phyloP scores from a whole-genome alignment of 2,113 vertebrate species.

The Chrysochloris asiatica region DNA sequence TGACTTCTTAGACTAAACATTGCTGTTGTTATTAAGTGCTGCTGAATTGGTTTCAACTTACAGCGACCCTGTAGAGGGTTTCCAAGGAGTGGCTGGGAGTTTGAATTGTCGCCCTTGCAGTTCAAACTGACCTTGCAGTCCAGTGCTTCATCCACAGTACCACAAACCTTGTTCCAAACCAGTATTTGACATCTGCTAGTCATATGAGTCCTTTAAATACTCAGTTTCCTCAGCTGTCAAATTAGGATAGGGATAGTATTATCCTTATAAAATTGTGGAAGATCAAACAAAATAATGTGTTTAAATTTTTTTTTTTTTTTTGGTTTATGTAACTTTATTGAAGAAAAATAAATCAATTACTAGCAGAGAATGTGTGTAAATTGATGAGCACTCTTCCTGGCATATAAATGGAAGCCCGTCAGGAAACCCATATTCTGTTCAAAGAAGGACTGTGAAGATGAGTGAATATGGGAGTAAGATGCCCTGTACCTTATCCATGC shows the following conservation, averaged over 20 bases:
- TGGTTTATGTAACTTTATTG: too few species aligned
- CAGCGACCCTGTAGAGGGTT: too few species aligned
- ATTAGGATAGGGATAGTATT: neutral
- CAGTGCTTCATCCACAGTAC: too few species aligned
- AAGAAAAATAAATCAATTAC: too few species aligned
- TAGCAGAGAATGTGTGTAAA: too few species aligned
- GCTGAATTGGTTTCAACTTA: too few species aligned
- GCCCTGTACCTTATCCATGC: neutral
- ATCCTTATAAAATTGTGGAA: slow-evolving; percentile 12
- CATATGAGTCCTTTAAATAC: neutral
- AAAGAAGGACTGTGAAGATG: neutral
- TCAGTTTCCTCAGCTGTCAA: slow-evolving; percentile 26
- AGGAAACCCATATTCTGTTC: neutral
- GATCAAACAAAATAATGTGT: neutral
- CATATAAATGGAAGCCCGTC: neutral
- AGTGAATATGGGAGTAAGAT: neutral
- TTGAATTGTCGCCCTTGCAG: too few species aligned
- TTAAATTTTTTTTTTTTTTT: too few species aligned
- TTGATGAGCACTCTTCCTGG: neutral
- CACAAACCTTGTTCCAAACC: slow-evolving; percentile 23
- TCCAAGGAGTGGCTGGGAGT: too few species aligned
- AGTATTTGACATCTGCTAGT: neutral
- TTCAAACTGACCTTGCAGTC: too few species aligned
- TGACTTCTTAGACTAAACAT: neutral
- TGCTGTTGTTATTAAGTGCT: too few species aligned